Evolutionary conservation across 2,113 vertebrate species (phyloP).

Genomic region (Pontoporia blainvillei): DNA sequence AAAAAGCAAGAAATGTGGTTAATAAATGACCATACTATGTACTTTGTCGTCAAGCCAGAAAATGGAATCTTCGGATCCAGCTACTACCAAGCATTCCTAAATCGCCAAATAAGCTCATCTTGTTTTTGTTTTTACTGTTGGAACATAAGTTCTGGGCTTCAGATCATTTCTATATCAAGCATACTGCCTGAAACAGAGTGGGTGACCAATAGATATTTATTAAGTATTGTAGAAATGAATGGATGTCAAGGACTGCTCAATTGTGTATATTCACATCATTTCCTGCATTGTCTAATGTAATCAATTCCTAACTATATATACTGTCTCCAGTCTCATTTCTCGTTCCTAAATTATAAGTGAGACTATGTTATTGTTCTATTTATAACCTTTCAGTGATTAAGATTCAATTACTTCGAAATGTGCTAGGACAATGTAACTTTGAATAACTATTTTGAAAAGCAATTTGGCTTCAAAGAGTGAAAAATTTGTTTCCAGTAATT

Average conservation of each 20-base stretch:
- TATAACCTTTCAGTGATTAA: slow-evolving; percentile 2
- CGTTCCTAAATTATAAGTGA: slow-evolving; percentile 1
- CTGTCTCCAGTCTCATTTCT: neutral
- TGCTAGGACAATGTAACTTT: neutral
- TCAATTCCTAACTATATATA: neutral
- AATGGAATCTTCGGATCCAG: neutral
- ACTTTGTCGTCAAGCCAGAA: slow-evolving; percentile 1
- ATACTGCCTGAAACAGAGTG: neutral
- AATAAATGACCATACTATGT: neutral
- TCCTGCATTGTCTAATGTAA: neutral
- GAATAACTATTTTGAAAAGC: neutral
- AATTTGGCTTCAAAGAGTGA: neutral
- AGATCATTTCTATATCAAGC: neutral
- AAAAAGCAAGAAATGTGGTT: neutral
- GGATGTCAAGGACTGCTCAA: neutral
- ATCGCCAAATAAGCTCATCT: neutral
- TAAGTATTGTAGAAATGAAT: neutral
- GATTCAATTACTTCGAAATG: slow-evolving; percentile 23
- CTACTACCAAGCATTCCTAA: neutral
- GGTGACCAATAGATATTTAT: neutral
- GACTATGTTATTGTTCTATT: neutral
- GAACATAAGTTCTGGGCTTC: neutral
- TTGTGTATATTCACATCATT: neutral
- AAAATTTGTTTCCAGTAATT: neutral
- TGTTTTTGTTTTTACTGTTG: neutral